Percentiles rank a stretch among this genome's conserved stretches.
Evolutionary conservation across 2,113 vertebrate genomes (phyloP).

Genomic region (Campylorhamphus procurvoides): DNA sequence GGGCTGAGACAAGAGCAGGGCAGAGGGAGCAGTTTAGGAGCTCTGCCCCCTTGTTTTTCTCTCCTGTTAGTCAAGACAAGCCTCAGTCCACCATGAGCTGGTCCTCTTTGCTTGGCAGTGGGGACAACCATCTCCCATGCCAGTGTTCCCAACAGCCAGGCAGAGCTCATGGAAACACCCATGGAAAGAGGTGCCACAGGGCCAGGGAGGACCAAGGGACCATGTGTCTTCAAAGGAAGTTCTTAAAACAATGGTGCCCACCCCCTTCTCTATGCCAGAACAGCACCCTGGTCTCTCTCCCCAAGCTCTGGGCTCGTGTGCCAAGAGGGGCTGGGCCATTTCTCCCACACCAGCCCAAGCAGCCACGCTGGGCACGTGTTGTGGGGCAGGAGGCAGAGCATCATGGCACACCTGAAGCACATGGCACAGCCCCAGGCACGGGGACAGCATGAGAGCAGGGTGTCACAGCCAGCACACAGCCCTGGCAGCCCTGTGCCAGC

Average conservation of each 20-base stretch:
- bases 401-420: rapidly evolving
- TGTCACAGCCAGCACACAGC: rapidly evolving
- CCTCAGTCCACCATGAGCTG: rapidly evolving
- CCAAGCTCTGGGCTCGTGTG: rapidly evolving
- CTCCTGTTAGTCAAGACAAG: background rate
- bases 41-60: background rate
- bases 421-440: rapidly evolving
- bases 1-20: background rate
- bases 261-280: background rate
- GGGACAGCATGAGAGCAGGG: background rate
- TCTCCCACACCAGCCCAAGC: background rate
- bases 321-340: background rate
- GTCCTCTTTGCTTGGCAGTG: background rate
- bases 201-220: background rate
- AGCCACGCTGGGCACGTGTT: rapidly evolving
- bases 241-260: background rate
- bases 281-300: background rate
- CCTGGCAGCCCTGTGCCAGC: background rate
- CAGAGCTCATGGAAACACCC: background rate
- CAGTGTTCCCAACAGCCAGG: background rate
- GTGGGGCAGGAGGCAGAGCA: background rate
- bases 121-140: background rate
- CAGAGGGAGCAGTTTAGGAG: background rate
- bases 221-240: background rate
- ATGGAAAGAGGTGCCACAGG: background rate